phyloP scores from a whole-genome alignment of 2,797 vertebrate species.

The Falco concolor region DNA sequence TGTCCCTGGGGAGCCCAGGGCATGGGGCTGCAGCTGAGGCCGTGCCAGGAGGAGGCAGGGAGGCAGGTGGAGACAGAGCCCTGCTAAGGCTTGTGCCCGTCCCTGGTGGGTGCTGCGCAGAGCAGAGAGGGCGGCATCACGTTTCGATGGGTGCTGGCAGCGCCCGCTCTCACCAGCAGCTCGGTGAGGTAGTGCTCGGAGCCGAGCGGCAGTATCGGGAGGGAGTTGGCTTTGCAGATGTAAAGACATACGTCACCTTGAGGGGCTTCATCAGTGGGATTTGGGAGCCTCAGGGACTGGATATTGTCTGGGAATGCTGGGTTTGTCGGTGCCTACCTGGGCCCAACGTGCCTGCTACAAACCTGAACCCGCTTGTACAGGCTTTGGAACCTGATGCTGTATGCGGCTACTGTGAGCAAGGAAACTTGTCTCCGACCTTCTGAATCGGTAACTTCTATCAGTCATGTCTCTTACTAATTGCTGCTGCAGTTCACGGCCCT shows the following conservation, averaged over 20 bases:
- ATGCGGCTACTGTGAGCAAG: not conserved
- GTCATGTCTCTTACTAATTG: conserved; percentile 42
- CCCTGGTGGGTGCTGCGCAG: not conserved
- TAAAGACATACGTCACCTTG: not conserved
- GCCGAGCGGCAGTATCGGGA: not conserved
- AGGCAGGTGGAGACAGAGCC: fast-evolving
- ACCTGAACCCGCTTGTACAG: not conserved
- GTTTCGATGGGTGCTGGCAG: not conserved
- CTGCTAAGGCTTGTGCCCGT: not conserved
- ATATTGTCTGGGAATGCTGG: not conserved
- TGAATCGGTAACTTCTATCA: not conserved
- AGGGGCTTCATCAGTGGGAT: not conserved
- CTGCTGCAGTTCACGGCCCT: not conserved
- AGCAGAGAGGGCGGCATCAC: fast-evolving
- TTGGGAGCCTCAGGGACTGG: not conserved
- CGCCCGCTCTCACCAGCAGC: fast-evolving
- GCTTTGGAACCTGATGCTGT: not conserved
- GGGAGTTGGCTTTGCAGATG: not conserved
- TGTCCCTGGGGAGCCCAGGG: not conserved
- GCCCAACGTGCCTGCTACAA: not conserved
- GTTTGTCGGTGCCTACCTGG: not conserved
- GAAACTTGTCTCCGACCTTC: conserved; percentile 15
- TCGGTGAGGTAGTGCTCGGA: not conserved
- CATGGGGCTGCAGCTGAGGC: not conserved
- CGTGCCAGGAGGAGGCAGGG: not conserved